These are phyloP conservation scores for Aporophyla nigra DNA, from an alignment of 2,888 invertebrate genomes.

Conservation along the genomic window DNA sequence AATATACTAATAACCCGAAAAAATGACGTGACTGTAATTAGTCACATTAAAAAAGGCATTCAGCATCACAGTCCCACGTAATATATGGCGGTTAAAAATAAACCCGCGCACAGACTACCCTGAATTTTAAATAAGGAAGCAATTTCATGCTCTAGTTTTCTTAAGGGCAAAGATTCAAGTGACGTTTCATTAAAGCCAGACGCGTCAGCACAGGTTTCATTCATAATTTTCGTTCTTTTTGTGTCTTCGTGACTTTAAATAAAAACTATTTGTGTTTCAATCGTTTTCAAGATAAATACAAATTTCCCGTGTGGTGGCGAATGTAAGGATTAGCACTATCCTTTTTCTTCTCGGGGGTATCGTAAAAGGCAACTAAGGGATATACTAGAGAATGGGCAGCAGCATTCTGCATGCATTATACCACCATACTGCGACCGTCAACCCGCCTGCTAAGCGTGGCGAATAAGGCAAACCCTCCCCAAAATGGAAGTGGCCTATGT, in stretches of 20 bases:
- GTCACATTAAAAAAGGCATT: slow-evolving; percentile 46
- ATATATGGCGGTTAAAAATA: slow-evolving; percentile 44
- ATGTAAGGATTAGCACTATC: too few species aligned
- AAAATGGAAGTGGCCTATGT: too few species aligned
- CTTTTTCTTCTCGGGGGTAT: too few species aligned
- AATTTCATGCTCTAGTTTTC: slow-evolving; percentile 35
- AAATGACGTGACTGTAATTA: slow-evolving; percentile 46
- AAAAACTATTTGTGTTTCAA: too few species aligned
- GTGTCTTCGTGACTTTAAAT: background rate
- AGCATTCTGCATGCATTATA: too few species aligned
- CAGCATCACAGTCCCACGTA: slow-evolving; percentile 12
- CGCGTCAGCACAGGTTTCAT: slow-evolving; percentile 13
- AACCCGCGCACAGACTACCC: slow-evolving; percentile 28
- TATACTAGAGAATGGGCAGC: too few species aligned
- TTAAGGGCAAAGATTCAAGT: slow-evolving; percentile 25
- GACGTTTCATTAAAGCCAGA: slow-evolving; percentile 44
- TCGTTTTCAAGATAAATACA: too few species aligned
- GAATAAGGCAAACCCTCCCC: too few species aligned
- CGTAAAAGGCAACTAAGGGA: too few species aligned
- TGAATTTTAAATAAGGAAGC: slow-evolving; percentile 44
- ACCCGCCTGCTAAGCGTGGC: too few species aligned
- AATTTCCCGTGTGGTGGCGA: too few species aligned
- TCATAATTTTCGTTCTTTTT: slow-evolving; percentile 17
- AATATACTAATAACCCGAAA: slow-evolving; percentile 10
- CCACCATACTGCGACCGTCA: too few species aligned